Conservation (phyloP, 2,113 vertebrate genomes). For the Tamias sibiricus region DNA sequence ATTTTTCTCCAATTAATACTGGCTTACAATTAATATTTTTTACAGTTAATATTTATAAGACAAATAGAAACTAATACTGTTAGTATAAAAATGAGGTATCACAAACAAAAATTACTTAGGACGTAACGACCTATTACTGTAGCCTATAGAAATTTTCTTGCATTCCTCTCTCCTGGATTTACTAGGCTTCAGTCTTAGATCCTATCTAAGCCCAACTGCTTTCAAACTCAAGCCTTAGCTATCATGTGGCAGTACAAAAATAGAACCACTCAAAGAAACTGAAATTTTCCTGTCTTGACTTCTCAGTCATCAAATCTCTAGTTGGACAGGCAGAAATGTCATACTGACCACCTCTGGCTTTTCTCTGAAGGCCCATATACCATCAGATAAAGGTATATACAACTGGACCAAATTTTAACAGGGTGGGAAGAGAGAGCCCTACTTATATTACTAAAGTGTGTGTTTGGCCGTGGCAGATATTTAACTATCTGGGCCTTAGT, state of each 20-base stretch:
- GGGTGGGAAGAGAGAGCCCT: neutral
- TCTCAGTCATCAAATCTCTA: neutral
- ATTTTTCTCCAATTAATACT: conserved; percentile 22
- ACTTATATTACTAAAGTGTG: neutral
- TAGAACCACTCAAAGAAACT: neutral
- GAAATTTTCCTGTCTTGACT: neutral
- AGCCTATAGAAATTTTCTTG: neutral
- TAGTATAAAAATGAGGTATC: neutral
- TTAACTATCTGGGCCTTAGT: conserved; percentile 11
- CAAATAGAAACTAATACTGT: neutral
- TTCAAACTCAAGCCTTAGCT: neutral
- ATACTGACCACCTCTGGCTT: neutral
- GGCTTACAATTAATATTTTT: neutral
- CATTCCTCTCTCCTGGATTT: neutral
- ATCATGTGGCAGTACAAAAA: neutral
- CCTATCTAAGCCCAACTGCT: neutral
- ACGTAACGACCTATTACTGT: neutral
- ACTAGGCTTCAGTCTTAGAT: neutral
- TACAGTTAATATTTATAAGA: neutral
- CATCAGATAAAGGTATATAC: neutral
- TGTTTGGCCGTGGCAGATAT: neutral
- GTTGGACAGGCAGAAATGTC: neutral
- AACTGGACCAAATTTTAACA: neutral
- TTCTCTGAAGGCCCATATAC: neutral
- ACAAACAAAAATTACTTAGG: neutral